Conservation (phyloP, 2,797 vertebrate genomes). For the Lateolabrax maculatus region DNA sequence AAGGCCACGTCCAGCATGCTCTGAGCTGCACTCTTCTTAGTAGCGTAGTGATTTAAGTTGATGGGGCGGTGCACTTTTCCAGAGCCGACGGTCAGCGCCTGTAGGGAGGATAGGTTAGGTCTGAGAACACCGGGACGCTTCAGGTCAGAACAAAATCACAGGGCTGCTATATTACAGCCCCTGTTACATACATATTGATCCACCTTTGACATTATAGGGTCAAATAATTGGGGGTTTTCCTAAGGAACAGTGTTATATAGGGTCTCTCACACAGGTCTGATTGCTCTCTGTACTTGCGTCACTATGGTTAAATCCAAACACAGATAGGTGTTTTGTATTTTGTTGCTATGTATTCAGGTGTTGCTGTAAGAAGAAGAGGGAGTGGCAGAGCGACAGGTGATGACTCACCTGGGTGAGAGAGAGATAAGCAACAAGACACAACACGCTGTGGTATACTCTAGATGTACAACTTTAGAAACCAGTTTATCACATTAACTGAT, state of each 20-base stretch:
- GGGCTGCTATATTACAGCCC: neutral
- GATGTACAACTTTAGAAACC: neutral
- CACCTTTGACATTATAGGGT: neutral
- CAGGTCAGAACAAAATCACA: neutral
- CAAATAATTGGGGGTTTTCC: neutral
- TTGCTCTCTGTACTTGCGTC: neutral
- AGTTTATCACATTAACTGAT: neutral
- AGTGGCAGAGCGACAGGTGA: slow-evolving; percentile 14
- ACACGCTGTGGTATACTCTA: neutral
- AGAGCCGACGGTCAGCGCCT: neutral
- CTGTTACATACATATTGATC: neutral
- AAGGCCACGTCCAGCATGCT: slow-evolving; percentile 93
- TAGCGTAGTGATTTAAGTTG: slow-evolving; percentile 92
- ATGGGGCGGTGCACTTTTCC: slow-evolving; percentile 46
- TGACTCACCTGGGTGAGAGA: slow-evolving; percentile 30
- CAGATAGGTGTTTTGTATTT: neutral
- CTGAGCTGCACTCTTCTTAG: slow-evolving; percentile 92
- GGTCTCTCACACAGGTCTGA: neutral
- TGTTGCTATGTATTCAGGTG: slow-evolving; percentile 37
- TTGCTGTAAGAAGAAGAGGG: slow-evolving; percentile 20
- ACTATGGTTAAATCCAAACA: neutral
- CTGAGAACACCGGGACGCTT: neutral
- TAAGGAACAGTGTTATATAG: neutral
- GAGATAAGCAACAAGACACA: slow-evolving; percentile 10
- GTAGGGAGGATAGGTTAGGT: neutral